Evolutionary conservation across 2,113 vertebrate species (phyloP).

Genomic region (Limanda limanda): DNA sequence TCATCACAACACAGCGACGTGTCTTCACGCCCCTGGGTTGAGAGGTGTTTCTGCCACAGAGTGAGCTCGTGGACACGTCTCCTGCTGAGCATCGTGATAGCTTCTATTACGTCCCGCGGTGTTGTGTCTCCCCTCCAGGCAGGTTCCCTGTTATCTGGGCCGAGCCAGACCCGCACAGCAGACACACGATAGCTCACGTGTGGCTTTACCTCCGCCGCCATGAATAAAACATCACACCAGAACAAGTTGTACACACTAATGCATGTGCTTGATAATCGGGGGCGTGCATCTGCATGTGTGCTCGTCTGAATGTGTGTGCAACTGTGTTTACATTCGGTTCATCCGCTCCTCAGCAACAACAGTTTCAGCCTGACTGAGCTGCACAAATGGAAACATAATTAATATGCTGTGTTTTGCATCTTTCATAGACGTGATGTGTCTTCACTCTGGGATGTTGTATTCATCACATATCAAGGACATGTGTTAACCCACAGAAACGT

Average conservation of each 20-base stretch:
- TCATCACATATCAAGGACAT: too few relatives aligned
- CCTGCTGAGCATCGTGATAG: conserved; percentile 77
- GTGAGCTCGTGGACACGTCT: conserved; percentile 66
- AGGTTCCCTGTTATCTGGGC: conserved; percentile 78
- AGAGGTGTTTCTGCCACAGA: conserved; percentile 61
- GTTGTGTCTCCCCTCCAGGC: conserved; percentile 75
- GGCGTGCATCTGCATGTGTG: conserved; percentile 1
- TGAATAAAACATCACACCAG: conserved; percentile 78
- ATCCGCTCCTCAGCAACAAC: background rate
- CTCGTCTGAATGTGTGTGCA: background rate
- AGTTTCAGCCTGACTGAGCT: background rate
- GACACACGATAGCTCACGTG: conserved; percentile 73
- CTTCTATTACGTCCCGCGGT: conserved; percentile 75
- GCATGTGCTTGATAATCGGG: conserved; percentile 28
- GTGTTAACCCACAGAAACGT: too few relatives aligned
- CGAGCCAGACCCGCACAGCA: conserved; percentile 69
- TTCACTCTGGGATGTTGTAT: background rate
- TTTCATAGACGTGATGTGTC: background rate
- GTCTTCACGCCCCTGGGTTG: conserved; percentile 7
- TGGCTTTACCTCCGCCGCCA: conserved; percentile 49
- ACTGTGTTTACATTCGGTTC: background rate
- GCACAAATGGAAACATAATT: conserved; percentile 10
- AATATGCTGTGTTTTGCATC: background rate
- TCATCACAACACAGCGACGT: conserved; percentile 7
- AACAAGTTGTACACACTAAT: conserved; percentile 42